These are phyloP conservation scores for Eurois occulta DNA, from an alignment of 2,888 invertebrate genomes.

Conservation along the genomic window DNA sequence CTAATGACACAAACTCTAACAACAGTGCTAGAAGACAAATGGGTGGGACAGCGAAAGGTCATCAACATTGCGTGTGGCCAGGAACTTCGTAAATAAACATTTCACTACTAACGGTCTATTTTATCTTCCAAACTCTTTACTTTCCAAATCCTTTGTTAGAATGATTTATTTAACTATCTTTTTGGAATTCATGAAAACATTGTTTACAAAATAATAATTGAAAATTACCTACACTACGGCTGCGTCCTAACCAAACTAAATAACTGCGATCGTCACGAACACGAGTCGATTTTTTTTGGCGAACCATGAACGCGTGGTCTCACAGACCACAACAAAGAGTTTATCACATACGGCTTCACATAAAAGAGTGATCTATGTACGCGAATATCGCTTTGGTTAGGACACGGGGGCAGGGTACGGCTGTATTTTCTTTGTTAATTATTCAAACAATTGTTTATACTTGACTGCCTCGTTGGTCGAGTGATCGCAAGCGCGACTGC, in stretches of 20 bases:
- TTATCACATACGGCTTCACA: background rate
- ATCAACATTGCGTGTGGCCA: constrained; percentile 68
- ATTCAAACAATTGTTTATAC: background rate
- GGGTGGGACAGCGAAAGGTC: constrained; percentile 58
- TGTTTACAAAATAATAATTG: background rate
- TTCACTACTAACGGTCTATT: constrained; percentile 58
- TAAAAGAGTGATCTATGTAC: background rate
- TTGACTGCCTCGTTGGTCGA: too few species aligned
- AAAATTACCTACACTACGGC: background rate
- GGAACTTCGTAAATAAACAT: constrained; percentile 63
- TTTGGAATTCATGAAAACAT: background rate
- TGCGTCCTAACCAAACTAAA: background rate
- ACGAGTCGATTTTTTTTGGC: background rate
- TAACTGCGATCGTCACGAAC: background rate
- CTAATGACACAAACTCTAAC: constrained; percentile 47
- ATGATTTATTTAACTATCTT: constrained; percentile 12
- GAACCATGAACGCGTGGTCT: background rate
- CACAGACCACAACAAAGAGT: background rate
- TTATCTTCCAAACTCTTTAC: constrained; percentile 32
- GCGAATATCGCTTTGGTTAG: background rate
- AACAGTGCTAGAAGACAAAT: constrained; percentile 55
- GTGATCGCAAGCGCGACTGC: too few species aligned
- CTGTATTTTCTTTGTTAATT: background rate
- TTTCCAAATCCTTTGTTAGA: constrained; percentile 31
- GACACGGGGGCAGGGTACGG: background rate